Percentiles rank a stretch among this genome's conserved stretches.
phyloP scores from a whole-genome alignment of 2,797 vertebrate species.

The Anas bernieri region DNA sequence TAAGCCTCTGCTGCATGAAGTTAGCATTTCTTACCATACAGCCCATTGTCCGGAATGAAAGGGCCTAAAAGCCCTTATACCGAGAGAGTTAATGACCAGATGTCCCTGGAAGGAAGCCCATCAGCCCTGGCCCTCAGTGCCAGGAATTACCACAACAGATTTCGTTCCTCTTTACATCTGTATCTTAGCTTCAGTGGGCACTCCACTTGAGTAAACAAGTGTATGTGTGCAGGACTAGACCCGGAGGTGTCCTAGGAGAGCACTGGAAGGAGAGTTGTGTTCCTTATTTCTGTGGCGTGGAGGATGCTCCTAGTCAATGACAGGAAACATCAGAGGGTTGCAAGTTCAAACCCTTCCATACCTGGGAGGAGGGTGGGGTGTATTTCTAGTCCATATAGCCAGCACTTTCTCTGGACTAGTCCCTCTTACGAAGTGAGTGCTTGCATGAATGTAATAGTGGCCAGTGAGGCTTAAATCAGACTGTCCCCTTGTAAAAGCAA shows the following conservation, averaged over 20 bases:
- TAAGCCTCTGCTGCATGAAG: constrained; percentile 38
- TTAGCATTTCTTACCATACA: not conserved
- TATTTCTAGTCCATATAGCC: not conserved
- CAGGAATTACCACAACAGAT: not conserved
- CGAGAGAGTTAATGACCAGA: constrained; percentile 59
- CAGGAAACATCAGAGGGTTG: not conserved
- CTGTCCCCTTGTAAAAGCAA: not conserved
- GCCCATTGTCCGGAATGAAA: constrained; percentile 60
- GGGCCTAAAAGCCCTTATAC: constrained; percentile 38
- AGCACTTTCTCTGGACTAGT: not conserved
- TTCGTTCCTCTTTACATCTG: not conserved
- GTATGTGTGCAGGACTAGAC: not conserved
- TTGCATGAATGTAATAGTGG: not conserved
- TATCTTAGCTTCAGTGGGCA: not conserved
- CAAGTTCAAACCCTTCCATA: not conserved
- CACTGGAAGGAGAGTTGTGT: not conserved
- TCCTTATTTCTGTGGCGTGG: not conserved
- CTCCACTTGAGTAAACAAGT: not conserved
- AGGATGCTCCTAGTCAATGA: not conserved
- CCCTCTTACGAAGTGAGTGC: not conserved
- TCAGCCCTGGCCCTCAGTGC: not conserved
- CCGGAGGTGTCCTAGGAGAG: not conserved
- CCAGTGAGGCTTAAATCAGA: not conserved
- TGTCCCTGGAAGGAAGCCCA: constrained; percentile 55
- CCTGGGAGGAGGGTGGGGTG: accelerated